These are phyloP conservation scores for Cercopithecus diana DNA, from an alignment of 2,797 vertebrate species.

Conservation along the genomic window DNA sequence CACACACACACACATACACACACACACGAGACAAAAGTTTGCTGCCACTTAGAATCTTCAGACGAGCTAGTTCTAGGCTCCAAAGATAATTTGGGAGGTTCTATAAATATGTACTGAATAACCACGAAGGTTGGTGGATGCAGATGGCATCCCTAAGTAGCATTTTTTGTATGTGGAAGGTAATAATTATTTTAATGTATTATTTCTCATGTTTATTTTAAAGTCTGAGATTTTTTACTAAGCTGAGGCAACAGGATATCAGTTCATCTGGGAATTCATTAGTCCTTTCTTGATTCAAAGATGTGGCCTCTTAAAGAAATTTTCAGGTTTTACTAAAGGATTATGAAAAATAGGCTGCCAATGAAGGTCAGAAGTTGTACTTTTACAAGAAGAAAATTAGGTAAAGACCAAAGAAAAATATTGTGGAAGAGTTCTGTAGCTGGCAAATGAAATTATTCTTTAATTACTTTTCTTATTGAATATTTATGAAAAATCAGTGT, in stretches of 20 bases:
- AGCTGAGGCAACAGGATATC: neutral
- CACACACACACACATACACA: neutral
- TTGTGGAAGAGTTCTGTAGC: neutral
- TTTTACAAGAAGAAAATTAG: neutral
- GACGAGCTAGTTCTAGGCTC: neutral
- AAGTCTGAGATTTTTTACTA: neutral
- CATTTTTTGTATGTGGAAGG: neutral
- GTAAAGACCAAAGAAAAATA: neutral
- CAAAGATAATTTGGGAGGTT: no score
- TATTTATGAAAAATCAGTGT: conserved; percentile 47
- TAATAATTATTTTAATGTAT: neutral
- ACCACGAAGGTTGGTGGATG: fast-evolving
- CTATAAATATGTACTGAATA: neutral
- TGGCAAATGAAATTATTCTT: conserved; percentile 39
- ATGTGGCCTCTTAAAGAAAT: neutral
- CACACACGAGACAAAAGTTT: neutral
- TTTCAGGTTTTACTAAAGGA: neutral
- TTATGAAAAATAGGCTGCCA: neutral
- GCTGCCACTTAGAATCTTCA: neutral
- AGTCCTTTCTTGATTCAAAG: neutral
- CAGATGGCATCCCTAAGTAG: neutral
- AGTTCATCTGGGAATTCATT: neutral
- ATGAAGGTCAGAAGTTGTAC: neutral
- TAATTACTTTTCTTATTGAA: conserved; percentile 60
- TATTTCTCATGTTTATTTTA: neutral